Base-by-base conservation (phyloP, 2,888 invertebrate genomes). In the Villa cingulata region DNA sequence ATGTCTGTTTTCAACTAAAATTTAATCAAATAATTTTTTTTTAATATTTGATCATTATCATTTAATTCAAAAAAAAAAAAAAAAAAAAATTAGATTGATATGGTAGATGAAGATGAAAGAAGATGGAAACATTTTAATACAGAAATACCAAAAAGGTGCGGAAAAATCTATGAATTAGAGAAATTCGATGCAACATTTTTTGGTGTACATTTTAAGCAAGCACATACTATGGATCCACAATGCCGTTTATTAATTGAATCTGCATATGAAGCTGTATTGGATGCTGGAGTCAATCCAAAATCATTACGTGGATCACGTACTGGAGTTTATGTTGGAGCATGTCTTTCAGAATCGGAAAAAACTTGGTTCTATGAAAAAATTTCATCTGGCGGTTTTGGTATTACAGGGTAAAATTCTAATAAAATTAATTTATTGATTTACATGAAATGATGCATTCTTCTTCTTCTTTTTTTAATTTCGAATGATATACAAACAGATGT, bases 111-210 rank as follows among this genome's bases (percentile, higher is more conserved):
- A 20, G 86, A 86, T 59, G 78, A 78, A 53, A 74, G 81, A 37
- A 75, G 89, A 54, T 91, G 88, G 89, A 74, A 76, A 49, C 71
- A 77, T 27, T 73, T 74, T n/a, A 79, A 81, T 58, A 78, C 80
- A 1, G 84, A 85, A 59, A 81, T 86, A 53, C 86, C 86, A 0
- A 77, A 77, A 55, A 71, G 84, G 12, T 77, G 78, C 0, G 88
- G 87, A 27, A 85, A 85, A 63, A 71, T 86, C 45, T 74, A 75
- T 57, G 71, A 78, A 55, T 73, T 86, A 15, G 74, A 75, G 53
- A 83, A 83, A 59, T 87, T 86, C 60, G 85, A 85, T 60, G 82
- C 83, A 0, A 77, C 78, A 0, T 84, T 83, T 66, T 85, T 85
- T 62, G 83, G 83, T 0, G 77, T 84, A 20, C 81, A 82, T 56